Evolutionary conservation across 2,888 invertebrate species (phyloP).

Genomic region (Euproctis similis): DNA sequence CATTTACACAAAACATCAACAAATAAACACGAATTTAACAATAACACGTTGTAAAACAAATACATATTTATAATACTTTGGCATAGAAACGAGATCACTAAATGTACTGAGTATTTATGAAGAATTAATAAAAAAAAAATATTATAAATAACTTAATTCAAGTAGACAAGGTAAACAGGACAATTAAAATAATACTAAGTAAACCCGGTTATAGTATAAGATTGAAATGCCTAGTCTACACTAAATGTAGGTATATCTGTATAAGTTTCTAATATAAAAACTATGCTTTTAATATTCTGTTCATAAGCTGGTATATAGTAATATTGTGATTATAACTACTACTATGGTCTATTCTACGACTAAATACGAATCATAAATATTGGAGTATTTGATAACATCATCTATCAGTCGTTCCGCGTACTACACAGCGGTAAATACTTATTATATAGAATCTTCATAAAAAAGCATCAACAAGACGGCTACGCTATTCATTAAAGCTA

Average conservation of each 20-base stretch:
- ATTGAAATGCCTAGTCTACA: conserved; percentile 31
- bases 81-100: conserved; percentile 16
- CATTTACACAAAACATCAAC: too few species aligned
- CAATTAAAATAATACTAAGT: conserved; percentile 23
- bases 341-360: conserved; percentile 49
- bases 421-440: conserved; percentile 66
- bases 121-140: too few species aligned
- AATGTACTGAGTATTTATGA: conserved; percentile 19
- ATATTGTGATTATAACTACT: conserved; percentile 20
- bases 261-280: conserved; percentile 64
- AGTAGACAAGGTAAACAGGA: too few species aligned
- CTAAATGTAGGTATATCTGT: conserved; percentile 32
- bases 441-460: conserved; percentile 70
- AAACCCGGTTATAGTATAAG: conserved; percentile 32
- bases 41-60: conserved; percentile 8
- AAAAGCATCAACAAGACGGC: conserved; percentile 74
- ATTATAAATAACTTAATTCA: too few species aligned
- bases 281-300: conserved; percentile 56
- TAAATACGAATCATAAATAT: conserved; percentile 65
- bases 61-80: conserved; percentile 19
- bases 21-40: conserved; percentile 13
- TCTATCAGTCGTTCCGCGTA: conserved; percentile 67
- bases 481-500: conserved; percentile 72
- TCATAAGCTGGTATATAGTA: conserved; percentile 56
- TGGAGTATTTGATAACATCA: conserved; percentile 65